Conservation (phyloP, 2,888 invertebrate genomes). For the Limnephilus marmoratus region DNA sequence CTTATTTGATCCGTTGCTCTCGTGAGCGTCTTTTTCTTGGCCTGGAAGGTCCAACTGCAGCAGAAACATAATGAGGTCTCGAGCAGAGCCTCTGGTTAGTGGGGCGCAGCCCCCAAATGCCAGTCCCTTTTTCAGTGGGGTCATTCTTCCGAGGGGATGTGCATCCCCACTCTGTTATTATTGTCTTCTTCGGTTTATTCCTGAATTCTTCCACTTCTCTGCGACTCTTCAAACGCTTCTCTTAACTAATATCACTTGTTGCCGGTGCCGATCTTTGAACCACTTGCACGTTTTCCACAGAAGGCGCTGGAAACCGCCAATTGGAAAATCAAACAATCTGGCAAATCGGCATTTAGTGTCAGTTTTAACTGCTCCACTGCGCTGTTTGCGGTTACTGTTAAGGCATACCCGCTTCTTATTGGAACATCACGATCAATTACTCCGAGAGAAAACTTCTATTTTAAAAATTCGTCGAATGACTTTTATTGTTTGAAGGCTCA, state of each 20-base stretch:
- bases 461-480: background rate
- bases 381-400: background rate
- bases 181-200: background rate
- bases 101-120: constrained; percentile 16
- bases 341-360: constrained; percentile 27
- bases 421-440: constrained; percentile 39
- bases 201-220: background rate
- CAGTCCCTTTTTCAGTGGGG: constrained; percentile 26
- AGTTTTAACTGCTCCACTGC: constrained; percentile 11
- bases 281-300: background rate
- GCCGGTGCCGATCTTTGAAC: background rate
- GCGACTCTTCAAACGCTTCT: no score
- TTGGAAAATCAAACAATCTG: constrained; percentile 45
- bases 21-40: constrained; percentile 48
- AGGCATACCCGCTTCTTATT: background rate
- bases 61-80: constrained; percentile 63
- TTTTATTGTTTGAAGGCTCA: constrained; percentile 16
- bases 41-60: constrained; percentile 60
- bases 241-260: no score
- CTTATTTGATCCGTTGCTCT: background rate
- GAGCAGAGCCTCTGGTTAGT: constrained; percentile 8
- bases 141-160: constrained; percentile 43
- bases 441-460: background rate
- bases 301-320: constrained; percentile 10
- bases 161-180: background rate